Evolutionary conservation across 2,797 vertebrate species (phyloP), one percentile per base, ranked within the genome.

Genomic region (Helicolenus hilgendorfi): DNA sequence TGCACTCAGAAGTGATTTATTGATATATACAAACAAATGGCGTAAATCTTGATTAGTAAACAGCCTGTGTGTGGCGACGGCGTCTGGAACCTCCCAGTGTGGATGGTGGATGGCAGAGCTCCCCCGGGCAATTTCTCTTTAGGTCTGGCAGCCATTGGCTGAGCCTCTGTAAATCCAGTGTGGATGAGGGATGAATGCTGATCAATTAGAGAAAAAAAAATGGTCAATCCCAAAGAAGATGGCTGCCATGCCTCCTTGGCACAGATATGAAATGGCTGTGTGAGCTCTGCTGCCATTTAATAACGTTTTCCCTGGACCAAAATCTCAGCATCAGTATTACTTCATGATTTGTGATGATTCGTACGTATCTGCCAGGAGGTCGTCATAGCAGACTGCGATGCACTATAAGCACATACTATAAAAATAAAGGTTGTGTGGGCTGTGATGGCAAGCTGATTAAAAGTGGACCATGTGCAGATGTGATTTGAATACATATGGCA

Each of bases 181-280:
- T 53, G 81, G 89, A 94, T 87, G 86, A 94, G 91, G 38, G 84
- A 85, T 75, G 88, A 93, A 92, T 94, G 89, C 88, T 92, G 91
- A 97, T 96, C 91, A 93, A 91, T 94, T 95, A 89, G 89, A 86
- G 86, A 33, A 14, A 15, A 41, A 41, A 41, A 65, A 88, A 85
- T 27, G 73, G 38, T 63, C 87, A 36, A 84, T 53, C 81, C 68
- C 53, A 55, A 63, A 85, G 77, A 89, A 68, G 58, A 79, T 81
- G 81, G 85, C 70, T 68, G 90, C 86, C 63, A 13, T 22, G 35
- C 33, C 78, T 77, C 83, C n/a, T 8, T 76, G 73, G 53, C 72
- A 73, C 77, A 65, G 56, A 85, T 63, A 45, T 84, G 78, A 79
- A 83, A 38, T 53, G 10, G 1, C 56, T 33, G 72, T 36, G 36